phyloP scores from a whole-genome alignment of 2,888 invertebrate species.

The Diabrotica balteata region DNA sequence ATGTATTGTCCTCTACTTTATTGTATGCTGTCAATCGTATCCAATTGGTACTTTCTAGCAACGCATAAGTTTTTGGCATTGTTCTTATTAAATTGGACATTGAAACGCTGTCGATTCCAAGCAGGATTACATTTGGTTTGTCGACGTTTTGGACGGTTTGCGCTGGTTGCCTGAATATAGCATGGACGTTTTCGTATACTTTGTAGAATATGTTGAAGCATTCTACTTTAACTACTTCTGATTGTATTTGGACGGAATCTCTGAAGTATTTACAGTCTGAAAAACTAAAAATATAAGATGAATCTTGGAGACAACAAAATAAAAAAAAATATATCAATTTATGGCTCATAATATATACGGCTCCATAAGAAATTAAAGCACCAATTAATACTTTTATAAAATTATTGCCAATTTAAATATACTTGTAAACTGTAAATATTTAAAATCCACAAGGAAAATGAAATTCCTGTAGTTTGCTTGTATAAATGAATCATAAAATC shows the following conservation, averaged over 20 bases:
- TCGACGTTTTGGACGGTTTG: slow-evolving; percentile 38
- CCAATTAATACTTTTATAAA: no score
- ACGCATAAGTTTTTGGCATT: slow-evolving; percentile 74
- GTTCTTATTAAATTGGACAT: slow-evolving; percentile 76
- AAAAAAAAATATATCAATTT: no score
- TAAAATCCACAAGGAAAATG: no score
- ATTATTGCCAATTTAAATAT: no score
- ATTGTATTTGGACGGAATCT: slow-evolving; percentile 14
- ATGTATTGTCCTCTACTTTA: slow-evolving; percentile 87
- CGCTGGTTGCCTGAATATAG: slow-evolving; percentile 55
- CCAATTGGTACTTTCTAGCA: slow-evolving; percentile 66
- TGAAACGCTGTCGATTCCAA: slow-evolving; percentile 88
- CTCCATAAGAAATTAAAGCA: no score
- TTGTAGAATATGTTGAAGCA: slow-evolving; percentile 22
- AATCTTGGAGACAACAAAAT: no score
- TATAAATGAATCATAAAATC: no score
- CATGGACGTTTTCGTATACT: slow-evolving; percentile 64
- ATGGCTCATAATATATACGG: no score
- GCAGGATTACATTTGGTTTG: slow-evolving; percentile 72
- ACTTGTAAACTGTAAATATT: no score
- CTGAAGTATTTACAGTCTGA: slow-evolving; percentile 30
- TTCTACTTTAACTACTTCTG: slow-evolving; percentile 29
- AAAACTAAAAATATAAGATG: slow-evolving; percentile 25
- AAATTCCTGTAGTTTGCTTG: no score
- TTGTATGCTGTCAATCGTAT: slow-evolving; percentile 57